Percentiles rank a stretch among this genome's conserved stretches.
phyloP scores from a whole-genome alignment of 2,797 vertebrate genomes.

The Poecilia gillii region DNA sequence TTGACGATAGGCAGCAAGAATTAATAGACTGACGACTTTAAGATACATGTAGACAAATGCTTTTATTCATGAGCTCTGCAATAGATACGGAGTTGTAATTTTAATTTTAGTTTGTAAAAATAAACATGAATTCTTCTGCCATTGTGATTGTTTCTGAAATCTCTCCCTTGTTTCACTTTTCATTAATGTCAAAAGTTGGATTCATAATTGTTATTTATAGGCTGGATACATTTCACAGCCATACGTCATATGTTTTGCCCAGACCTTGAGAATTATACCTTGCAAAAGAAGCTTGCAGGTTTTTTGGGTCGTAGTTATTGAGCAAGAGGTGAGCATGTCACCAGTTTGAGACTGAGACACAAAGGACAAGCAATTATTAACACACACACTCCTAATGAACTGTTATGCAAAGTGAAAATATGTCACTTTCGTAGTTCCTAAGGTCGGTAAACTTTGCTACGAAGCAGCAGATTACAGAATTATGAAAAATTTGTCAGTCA shows the following conservation, averaged over 20 bases:
- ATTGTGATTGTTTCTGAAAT: background rate
- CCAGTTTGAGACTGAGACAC: background rate
- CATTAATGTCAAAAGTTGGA: background rate
- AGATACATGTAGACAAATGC: background rate
- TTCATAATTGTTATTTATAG: background rate
- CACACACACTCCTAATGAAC: background rate
- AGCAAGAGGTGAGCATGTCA: background rate
- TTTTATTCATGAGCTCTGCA: background rate
- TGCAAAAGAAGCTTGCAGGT: background rate
- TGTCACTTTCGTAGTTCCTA: background rate
- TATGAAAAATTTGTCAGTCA: background rate
- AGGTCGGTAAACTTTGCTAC: background rate
- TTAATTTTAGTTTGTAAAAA: background rate
- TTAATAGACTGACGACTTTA: conserved; percentile 35
- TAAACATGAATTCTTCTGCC: background rate
- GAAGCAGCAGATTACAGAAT: background rate
- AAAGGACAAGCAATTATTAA: background rate
- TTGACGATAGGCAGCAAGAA: conserved; percentile 8
- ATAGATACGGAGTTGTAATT: background rate
- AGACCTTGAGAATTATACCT: background rate
- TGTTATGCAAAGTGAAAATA: background rate
- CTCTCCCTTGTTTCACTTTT: background rate
- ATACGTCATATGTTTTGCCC: too few species aligned
- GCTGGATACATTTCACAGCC: background rate
- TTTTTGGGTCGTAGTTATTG: background rate